phyloP scores from a whole-genome alignment of 2,797 vertebrate species.

The Poeciliopsis presidionis region DNA sequence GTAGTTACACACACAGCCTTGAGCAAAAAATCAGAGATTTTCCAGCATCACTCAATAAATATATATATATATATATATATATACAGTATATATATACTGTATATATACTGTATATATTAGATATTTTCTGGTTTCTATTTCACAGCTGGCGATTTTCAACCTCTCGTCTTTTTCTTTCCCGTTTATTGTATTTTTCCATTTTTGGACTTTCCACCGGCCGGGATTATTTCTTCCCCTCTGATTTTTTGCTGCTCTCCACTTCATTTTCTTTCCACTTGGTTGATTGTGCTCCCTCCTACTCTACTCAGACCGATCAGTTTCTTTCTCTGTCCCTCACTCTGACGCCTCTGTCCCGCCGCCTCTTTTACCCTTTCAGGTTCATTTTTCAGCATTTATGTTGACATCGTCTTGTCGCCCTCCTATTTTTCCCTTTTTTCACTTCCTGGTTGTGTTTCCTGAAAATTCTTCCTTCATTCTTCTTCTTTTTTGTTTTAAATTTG shows the following conservation, averaged over 20 bases:
- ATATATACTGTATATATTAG: background rate
- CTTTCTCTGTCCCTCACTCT: background rate
- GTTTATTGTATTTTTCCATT: background rate
- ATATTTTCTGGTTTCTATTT: conserved; percentile 41
- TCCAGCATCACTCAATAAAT: background rate
- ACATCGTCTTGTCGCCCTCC: background rate
- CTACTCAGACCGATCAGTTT: background rate
- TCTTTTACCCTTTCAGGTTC: background rate
- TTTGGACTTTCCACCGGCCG: background rate
- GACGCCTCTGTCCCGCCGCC: background rate
- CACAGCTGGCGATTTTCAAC: conserved; percentile 39
- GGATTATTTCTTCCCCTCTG: background rate
- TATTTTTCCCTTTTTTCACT: background rate
- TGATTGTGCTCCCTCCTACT: background rate
- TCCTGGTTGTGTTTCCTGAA: background rate
- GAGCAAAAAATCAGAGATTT: background rate
- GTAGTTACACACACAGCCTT: background rate
- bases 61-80: background rate
- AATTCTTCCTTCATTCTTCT: background rate
- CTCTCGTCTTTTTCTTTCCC: background rate
- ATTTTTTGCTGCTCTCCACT: background rate
- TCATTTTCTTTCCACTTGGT: conserved; percentile 11
- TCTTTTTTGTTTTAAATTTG: background rate
- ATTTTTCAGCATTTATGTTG: background rate
- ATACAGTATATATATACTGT: background rate